Evolutionary conservation across 2,113 vertebrate species (phyloP).

Genomic region (Tenebrosternarchus preto): DNA sequence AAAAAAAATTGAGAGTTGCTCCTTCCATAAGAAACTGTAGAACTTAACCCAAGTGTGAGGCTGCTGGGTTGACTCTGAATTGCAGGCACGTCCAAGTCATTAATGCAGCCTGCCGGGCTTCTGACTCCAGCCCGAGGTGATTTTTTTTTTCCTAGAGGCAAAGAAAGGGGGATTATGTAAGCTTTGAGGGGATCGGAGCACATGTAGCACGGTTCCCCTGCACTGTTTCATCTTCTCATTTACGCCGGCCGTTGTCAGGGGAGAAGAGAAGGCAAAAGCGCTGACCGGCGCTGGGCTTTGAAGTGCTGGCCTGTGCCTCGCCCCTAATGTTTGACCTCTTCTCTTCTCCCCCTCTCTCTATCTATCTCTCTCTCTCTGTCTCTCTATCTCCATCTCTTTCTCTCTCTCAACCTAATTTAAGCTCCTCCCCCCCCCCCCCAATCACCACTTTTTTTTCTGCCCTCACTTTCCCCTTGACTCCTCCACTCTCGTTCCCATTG

Average conservation of each 20-base stretch:
- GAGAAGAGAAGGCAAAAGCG: slow-evolving; percentile 54
- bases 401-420: slow-evolving; percentile 5
- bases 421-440: slow-evolving; percentile 1
- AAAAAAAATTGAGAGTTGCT: too few species aligned
- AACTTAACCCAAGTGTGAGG: slow-evolving; percentile 8
- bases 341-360: background rate
- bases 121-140: slow-evolving; percentile 64
- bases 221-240: slow-evolving; percentile 75
- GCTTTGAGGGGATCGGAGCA: slow-evolving; percentile 73
- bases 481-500: slow-evolving; percentile 8
- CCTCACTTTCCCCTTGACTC: background rate
- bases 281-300: slow-evolving; percentile 65
- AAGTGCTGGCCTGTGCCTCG: slow-evolving; percentile 48
- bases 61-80: slow-evolving; percentile 61
- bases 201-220: slow-evolving; percentile 68
- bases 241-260: slow-evolving; percentile 69
- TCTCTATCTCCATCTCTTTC: background rate
- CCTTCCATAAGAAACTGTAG: background rate
- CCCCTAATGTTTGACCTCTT: slow-evolving; percentile 30
- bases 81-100: slow-evolving; percentile 59
- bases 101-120: slow-evolving; percentile 66
- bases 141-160: slow-evolving; percentile 60
- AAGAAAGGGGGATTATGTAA: slow-evolving; percentile 77
- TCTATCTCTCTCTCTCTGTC: background rate
- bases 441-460: slow-evolving; percentile 1